Conservation (phyloP, 2,888 invertebrate species). For the Tipula vernalis region DNA sequence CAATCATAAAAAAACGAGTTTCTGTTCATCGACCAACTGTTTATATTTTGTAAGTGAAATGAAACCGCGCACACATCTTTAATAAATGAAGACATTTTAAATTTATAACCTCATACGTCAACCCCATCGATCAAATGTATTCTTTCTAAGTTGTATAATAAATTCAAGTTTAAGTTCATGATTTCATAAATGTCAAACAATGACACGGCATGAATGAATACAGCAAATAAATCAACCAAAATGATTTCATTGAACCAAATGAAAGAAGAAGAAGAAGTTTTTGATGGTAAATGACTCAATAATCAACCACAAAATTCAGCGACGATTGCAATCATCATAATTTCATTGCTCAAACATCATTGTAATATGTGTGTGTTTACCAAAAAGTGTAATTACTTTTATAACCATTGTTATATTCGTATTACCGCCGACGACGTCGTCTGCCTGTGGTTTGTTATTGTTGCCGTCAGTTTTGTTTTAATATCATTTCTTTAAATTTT, state of each 20-base stretch:
- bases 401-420: neutral
- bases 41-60: neutral
- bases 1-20: neutral
- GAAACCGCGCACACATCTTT: neutral
- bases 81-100: neutral
- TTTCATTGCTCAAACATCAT: neutral
- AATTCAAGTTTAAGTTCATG: neutral
- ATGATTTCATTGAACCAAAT: neutral
- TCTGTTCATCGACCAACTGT: neutral
- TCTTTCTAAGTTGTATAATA: neutral
- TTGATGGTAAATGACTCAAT: neutral
- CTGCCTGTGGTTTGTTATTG: neutral
- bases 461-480: neutral
- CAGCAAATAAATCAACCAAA: neutral
- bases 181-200: neutral
- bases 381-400: neutral
- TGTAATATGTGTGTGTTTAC: neutral
- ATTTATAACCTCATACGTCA: neutral
- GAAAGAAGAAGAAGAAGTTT: neutral
- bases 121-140: neutral
- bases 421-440: neutral
- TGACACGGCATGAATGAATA: neutral
- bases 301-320: neutral
- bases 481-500: neutral
- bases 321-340: neutral